phyloP scores from a whole-genome alignment of 1,140 invertebrate genomes.

The Metopolophium dirhodum region DNA sequence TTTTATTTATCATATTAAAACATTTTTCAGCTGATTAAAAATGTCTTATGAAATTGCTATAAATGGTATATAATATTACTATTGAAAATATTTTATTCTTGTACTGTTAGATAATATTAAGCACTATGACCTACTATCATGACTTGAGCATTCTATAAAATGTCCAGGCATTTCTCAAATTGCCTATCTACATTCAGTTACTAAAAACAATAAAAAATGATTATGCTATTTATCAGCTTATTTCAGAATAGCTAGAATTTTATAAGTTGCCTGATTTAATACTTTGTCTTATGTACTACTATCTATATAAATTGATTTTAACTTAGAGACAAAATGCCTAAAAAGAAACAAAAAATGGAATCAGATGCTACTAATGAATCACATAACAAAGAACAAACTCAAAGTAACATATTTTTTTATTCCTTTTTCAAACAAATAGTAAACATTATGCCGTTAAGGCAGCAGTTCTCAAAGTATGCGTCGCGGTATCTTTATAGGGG shows the following conservation, averaged over 20 bases:
- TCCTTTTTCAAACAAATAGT: background rate
- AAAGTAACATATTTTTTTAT: conserved; percentile 31
- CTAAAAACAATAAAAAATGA: background rate
- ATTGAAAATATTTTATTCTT: background rate
- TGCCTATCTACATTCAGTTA: background rate
- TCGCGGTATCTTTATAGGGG: too few species aligned
- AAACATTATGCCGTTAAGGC: background rate
- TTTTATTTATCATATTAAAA: too few species aligned
- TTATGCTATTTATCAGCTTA: background rate
- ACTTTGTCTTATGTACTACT: background rate
- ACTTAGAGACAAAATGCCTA: background rate
- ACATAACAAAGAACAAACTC: background rate
- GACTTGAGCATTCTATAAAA: background rate
- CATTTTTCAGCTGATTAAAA: background rate
- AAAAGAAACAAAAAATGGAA: background rate
- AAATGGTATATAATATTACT: too few species aligned
- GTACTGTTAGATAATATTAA: background rate
- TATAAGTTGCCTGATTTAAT: background rate
- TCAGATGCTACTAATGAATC: background rate
- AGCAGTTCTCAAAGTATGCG: too few species aligned
- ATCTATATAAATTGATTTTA: background rate
- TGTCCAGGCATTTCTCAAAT: background rate
- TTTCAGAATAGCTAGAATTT: background rate
- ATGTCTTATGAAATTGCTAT: background rate
- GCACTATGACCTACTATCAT: background rate